Conservation (phyloP, 2,888 invertebrate genomes). For the Leucania comma region DNA sequence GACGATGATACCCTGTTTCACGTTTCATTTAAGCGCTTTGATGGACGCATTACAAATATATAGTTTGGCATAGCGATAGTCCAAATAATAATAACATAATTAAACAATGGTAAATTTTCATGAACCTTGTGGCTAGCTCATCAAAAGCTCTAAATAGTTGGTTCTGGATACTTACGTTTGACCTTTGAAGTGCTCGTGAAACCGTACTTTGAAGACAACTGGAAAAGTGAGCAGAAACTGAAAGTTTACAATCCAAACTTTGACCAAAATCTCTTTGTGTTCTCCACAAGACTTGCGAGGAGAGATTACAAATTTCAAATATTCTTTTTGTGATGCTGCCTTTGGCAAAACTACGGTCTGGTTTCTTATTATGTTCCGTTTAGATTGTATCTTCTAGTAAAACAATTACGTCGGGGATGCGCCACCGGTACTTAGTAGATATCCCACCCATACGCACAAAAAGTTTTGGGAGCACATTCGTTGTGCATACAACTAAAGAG, state of each 20-base stretch:
- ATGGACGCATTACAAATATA: no score
- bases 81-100: neutral
- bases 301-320: conserved; percentile 12
- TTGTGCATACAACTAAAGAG: no score
- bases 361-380: neutral
- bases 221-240: conserved; percentile 10
- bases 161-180: neutral
- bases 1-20: neutral
- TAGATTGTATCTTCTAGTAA: neutral
- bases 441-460: no score
- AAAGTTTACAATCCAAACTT: conserved; percentile 5
- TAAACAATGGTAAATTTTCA: conserved; percentile 1
- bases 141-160: conserved; percentile 7
- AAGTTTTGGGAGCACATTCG: no score
- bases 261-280: conserved; percentile 2
- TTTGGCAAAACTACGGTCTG: neutral
- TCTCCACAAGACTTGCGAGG: neutral
- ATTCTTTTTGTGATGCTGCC: neutral
- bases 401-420: neutral
- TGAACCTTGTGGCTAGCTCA: neutral
- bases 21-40: no score
- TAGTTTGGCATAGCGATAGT: no score
- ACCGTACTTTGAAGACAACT: conserved; percentile 23
- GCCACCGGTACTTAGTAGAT: no score
- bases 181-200: conserved; percentile 26